Conservation (phyloP, 2,888 invertebrate genomes). For the Tethea ocularis region DNA sequence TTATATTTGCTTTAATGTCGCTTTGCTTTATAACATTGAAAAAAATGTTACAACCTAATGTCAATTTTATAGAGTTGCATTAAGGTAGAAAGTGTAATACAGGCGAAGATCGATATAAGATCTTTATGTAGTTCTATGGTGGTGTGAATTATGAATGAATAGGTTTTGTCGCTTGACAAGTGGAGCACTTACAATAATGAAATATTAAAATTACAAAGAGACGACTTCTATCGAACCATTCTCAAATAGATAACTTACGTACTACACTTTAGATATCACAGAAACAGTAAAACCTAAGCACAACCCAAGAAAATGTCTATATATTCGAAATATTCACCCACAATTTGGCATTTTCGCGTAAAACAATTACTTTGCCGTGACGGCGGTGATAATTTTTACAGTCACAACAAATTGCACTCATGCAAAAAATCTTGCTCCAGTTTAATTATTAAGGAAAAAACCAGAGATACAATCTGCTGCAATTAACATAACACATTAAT, state of each 20-base stretch:
- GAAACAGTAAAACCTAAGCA: too few relatives aligned
- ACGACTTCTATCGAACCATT: conserved; percentile 33
- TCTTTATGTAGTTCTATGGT: conserved; percentile 18
- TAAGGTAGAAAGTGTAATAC: conserved; percentile 17
- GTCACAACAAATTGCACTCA: conserved; percentile 31
- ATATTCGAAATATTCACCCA: conserved; percentile 36
- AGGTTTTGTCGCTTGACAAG: conserved; percentile 74
- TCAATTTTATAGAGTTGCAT: not conserved
- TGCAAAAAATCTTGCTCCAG: conserved; percentile 35
- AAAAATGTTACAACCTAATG: conserved; percentile 13
- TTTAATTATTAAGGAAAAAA: conserved; percentile 47
- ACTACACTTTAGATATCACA: too few relatives aligned
- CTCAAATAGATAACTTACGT: not conserved
- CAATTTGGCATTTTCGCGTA: conserved; percentile 54
- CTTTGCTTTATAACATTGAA: conserved; percentile 37
- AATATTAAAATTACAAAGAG: conserved; percentile 34
- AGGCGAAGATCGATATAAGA: conserved; percentile 10
- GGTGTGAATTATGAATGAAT: conserved; percentile 73
- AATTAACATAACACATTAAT: conserved; percentile 42
- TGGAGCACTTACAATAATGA: conserved; percentile 55
- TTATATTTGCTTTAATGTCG: conserved; percentile 74
- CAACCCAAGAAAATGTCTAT: too few relatives aligned
- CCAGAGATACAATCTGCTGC: conserved; percentile 17
- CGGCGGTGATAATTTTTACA: conserved; percentile 50
- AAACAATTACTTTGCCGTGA: conserved; percentile 67